A percentile compares a stretch with the other conserved stretches of the same genome.
phyloP scores from a whole-genome alignment of 1,140 invertebrate species.

The Drosophila sp. region DNA sequence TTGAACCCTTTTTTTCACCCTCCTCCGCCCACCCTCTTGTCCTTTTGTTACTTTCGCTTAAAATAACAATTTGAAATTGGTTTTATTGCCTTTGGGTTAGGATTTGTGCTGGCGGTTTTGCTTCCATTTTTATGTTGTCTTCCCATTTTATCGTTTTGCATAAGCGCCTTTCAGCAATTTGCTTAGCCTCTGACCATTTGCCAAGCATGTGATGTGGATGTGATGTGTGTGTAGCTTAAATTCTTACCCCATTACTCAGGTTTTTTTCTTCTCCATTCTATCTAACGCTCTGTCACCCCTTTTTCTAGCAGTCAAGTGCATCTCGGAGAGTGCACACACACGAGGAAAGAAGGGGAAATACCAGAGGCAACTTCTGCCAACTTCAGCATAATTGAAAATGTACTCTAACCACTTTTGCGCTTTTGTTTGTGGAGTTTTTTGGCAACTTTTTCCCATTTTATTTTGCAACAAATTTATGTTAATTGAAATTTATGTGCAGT shows the following conservation, averaged over 20 bases:
- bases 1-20: slow-evolving; percentile 21
- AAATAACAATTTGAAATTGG: slow-evolving; percentile 82
- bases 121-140: slow-evolving; percentile 47
- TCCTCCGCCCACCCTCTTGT: slow-evolving; percentile 26
- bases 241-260: slow-evolving; percentile 9
- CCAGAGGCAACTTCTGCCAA: slow-evolving; percentile 54
- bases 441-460: slow-evolving; percentile 52
- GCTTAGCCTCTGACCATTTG: slow-evolving; percentile 53
- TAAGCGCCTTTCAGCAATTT: slow-evolving; percentile 72
- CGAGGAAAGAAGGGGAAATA: slow-evolving; percentile 19
- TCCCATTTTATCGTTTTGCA: slow-evolving; percentile 74
- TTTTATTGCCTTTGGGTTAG: slow-evolving; percentile 75
- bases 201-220: slow-evolving; percentile 1
- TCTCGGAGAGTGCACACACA: slow-evolving; percentile 38
- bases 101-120: slow-evolving; percentile 48
- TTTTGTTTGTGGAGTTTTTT: slow-evolving; percentile 26
- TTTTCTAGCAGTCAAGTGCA: slow-evolving; percentile 59
- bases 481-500: slow-evolving; percentile 75
- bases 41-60: slow-evolving; percentile 66
- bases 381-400: slow-evolving; percentile 76
- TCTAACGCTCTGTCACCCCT: not conserved
- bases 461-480: slow-evolving; percentile 71
- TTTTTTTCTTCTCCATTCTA: not conserved
- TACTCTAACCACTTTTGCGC: not conserved
- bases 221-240: slow-evolving; percentile 41